Evolutionary conservation across 1,140 invertebrate species (phyloP), one percentile per base, ranked within the genome.

Genomic region (Geopemphigus sp.): DNA sequence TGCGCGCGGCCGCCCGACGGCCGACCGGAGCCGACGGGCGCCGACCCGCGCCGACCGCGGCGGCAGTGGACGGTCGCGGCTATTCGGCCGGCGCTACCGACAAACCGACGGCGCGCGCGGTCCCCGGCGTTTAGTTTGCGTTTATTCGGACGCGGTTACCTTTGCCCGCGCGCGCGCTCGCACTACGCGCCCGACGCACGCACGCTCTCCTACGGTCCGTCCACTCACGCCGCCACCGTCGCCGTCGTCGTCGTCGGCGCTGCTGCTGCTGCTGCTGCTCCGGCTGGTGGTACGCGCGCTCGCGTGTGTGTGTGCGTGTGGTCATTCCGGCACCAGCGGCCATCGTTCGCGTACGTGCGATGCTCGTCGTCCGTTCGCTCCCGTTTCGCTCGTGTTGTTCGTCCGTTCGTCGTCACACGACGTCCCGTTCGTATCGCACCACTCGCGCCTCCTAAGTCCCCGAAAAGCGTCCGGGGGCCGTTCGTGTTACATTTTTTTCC

Each of bases 251-350:
- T 3, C 32, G 66, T 45, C 19, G 66, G n/a, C 22, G 66, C 45
- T 19, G n/a, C 32, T 39, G 32, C 29, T 15, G 17, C 66, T 47
- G 22, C 24, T 19, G 26, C 26, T 24, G 59, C 15, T 1, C 11
- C 12, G 12, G 29, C 15, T 15, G 63, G 12, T 19, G 66, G 45
- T 19, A 45, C 39, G 15, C 39, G 22, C 11, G n/a, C 64, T 54
- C 47, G 47, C n/a, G 47, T 24, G 10, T 24, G 5, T 50, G 66
- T 45, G 24, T 29, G 68, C 17, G 59, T 72, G 68, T 72, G 68
- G 68, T 72, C 68, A 78, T 78, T 78, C 74, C 74, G 74, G 74
- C 74, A 78, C 74, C 61, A 57, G 74, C 74, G 74, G 74, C 74
- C 57, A 63, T 78, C 73, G 73, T 8, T 12, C 45, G 29, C 74